Evolutionary conservation across 2,797 vertebrate genomes (phyloP), one percentile per base, ranked within the genome.

Genomic region (Forpus xanthops): DNA sequence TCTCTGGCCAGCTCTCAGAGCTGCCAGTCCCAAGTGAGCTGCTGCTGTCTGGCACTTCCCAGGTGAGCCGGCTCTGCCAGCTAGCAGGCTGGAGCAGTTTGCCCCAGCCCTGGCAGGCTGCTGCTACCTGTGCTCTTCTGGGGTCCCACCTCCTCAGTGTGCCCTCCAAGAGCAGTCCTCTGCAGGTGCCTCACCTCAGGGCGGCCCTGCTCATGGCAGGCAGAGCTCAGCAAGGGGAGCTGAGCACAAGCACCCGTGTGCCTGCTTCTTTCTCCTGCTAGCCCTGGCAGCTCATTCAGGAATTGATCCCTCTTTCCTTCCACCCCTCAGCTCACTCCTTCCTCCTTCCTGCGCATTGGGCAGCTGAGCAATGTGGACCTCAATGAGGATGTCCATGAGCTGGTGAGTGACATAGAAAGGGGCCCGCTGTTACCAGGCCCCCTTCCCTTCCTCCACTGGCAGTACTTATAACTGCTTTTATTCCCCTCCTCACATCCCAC

Each of bases 361-460:
- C 99, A 98, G 96, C 98, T 99, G 97, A 99, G 98, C 97, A 99
- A 98, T 30, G 98, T 99, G 98, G 99, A 99, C 97, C 98, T 99
- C 94, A 98, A 99, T 0, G 99, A 99, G 61, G 98, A 99, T 42
- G 95, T 96, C 24, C 92, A 49, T 7, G 96, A 98, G 68, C 91
- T 95, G 74, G 98, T 98, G 89, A 98, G 98, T 67, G 27, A 21
- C 27, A 14, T 12, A 16, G 71, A 42, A 65, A 39, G 45, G 15
- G 27, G 5, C 16, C 4, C 1, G 0, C 27, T 0, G 0, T 39
- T 44, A 24, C 31, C 0, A 0, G 44, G 16, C 74, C 19, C 31
- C 5, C 39, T 79, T 64, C 31, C 12, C 28, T 47, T 41, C 61
- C 45, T 66, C 60, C 62, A 27, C 12, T 27, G 6, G 30, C 24